phyloP scores from a whole-genome alignment of 2,888 invertebrate genomes.

The Tholera decimalis region DNA sequence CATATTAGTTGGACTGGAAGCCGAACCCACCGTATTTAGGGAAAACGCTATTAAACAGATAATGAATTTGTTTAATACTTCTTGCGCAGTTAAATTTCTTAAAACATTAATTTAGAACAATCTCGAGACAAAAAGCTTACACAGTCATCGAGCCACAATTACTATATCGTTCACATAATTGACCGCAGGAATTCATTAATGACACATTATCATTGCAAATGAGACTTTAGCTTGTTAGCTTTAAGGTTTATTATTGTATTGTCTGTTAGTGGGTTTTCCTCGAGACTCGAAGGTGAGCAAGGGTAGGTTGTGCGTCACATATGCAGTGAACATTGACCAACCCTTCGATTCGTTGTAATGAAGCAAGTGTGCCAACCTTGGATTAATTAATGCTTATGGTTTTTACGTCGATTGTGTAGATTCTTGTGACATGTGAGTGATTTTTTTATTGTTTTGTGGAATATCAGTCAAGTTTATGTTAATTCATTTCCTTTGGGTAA shows the following conservation, averaged over 20 bases:
- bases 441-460: neutral
- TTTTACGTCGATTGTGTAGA: slow-evolving; percentile 7
- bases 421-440: neutral
- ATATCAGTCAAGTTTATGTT: too few species aligned
- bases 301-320: slow-evolving; percentile 80
- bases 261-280: slow-evolving; percentile 77
- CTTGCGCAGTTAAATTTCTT: neutral
- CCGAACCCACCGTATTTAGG: too few species aligned
- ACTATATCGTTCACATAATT: slow-evolving; percentile 69
- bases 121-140: slow-evolving; percentile 56
- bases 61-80: too few species aligned
- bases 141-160: slow-evolving; percentile 62
- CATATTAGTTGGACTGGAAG: too few species aligned
- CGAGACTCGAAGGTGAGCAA: slow-evolving; percentile 78
- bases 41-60: too few species aligned
- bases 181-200: slow-evolving; percentile 74
- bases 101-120: slow-evolving; percentile 34
- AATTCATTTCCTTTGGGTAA: too few species aligned
- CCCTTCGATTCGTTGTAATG: slow-evolving; percentile 73
- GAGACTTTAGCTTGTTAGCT: slow-evolving; percentile 51
- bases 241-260: slow-evolving; percentile 65
- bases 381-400: slow-evolving; percentile 49
- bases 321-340: slow-evolving; percentile 65
- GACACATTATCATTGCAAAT: slow-evolving; percentile 52
- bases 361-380: slow-evolving; percentile 49